Evolutionary conservation across 30 jellyfish, hydroid and myxozoan genomes (phyloP), one percentile per base, ranked within the genome.

Genomic region (Pelagia noctiluca): DNA sequence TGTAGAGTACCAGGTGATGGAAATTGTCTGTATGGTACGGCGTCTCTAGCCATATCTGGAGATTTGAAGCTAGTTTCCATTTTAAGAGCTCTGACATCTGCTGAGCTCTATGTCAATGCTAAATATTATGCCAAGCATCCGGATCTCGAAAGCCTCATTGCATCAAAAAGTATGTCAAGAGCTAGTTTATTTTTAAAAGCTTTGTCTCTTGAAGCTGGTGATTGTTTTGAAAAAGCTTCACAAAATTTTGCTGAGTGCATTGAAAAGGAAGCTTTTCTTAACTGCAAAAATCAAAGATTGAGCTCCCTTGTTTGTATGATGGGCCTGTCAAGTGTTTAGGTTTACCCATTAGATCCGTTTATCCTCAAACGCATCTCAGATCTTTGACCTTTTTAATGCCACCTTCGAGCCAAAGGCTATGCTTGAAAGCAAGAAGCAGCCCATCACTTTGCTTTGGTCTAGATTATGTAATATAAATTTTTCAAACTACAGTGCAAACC

Each of bases 21-120:
- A 42, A 74, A 74, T 50, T 73, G 85, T 35, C 85, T 73, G 75
- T 74, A 74, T 53, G 50, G 50, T 52, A 47, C 86, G 3, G 33
- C 54, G 33, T 74, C 86, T 31, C 50, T 74, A 74, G 86, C 86
- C 29, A 38, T 74, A 28, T 35, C 16, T 49, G 86, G 86, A 16
- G 49, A 74, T 3, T 72, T 46, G 10, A 28, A 30, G 4, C 54
- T 74, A 22, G n/a, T 37, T 38, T 29, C n/a, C 18, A 30, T 42
- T 24, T 2, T 42, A 74, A 52, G 86, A 53, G 72, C 74, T 28
- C 30, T 74, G 47, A 28, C 86, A n/a, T 47, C 74, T 12, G 74
- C 74, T 38, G 86, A 74, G 37, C 0, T 74, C 26, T 74, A 21
- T 52, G 50, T 74, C 25, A 54, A 74, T 50, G 24, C 86, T 0